Evolutionary conservation across 2,888 invertebrate genomes (phyloP).

Genomic region (Lycia hirtaria): DNA sequence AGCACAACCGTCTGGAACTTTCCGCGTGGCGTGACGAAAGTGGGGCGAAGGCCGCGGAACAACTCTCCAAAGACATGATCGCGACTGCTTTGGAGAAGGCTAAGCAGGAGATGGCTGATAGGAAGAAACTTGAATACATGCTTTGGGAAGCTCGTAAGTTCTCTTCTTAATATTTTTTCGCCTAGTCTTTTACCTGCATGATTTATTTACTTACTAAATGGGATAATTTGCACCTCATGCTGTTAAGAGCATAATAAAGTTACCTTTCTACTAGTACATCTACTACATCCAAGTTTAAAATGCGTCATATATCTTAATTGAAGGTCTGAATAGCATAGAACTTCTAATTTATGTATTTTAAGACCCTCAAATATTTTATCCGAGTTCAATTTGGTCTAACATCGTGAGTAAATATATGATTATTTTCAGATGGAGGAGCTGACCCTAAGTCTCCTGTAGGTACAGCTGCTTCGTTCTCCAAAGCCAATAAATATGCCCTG

Average conservation of each 20-base stretch:
- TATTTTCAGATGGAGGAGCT: constrained; percentile 89
- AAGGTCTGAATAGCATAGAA: too few species aligned
- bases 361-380: too few species aligned
- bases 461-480: constrained; percentile 95
- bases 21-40: constrained; percentile 89
- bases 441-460: constrained; percentile 95
- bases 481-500: constrained; percentile 93
- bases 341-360: too few species aligned
- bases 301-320: too few species aligned
- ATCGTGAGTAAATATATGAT: too few species aligned
- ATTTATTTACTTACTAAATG: too few species aligned
- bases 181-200: too few species aligned
- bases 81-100: constrained; percentile 92
- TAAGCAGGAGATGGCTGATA: constrained; percentile 89
- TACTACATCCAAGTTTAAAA: too few species aligned
- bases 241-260: too few species aligned
- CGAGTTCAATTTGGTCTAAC: too few species aligned
- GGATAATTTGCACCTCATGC: too few species aligned
- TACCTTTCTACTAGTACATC: too few species aligned
- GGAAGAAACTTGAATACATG: constrained; percentile 92
- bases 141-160: constrained; percentile 90
- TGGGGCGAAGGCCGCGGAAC: constrained; percentile 86
- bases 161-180: neutral
- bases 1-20: constrained; percentile 88
- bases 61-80: constrained; percentile 89